Base-by-base conservation (phyloP, 2,113 vertebrate species). In the Percopsis transmontana region DNA sequence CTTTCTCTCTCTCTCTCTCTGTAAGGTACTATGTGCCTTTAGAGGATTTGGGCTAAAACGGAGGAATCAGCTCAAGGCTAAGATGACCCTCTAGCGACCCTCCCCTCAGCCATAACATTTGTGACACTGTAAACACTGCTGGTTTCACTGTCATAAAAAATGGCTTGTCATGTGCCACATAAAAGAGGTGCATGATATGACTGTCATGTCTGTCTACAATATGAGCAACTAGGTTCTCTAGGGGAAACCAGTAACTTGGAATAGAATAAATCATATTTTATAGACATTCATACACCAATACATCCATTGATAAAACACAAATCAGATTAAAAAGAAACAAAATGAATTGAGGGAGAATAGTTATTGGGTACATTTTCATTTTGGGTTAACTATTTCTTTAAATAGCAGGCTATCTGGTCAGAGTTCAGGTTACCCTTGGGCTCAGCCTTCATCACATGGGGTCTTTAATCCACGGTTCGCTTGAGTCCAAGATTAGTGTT, bases 401-500 rank as follows among this genome's bases (percentile, higher is more conserved):
- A 82, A 65, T 67, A 82, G 68, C 70, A 68, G 56, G 58, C 42
- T 74, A 53, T 76, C 69, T 80, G 72, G 69, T 78, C 75, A 85
- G 74, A 75, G 79, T 84, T 76, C 82, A 83, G 82, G 81, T 85
- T 79, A 83, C 75, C 6, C 4, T 72, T 82, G 68, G 76, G 68
- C 73, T 84, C 77, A 84, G 80, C 18, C 70, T 67, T 84, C 75
- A 66, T 90, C 85, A 85, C 89, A 90, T 85, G 87, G 66, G 85
- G 85, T 85, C 83, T 78, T 79, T 79, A 86, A 87, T 87, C 84
- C 80, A 62, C 18, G 71, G 70, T 83, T 71, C 23, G 57, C 61
- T 85, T 70, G 45, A 83, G 68, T 83, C 72, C 69, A 72, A 88
- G 82, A 88, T 88, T 88, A 86, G 78, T 74, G 79, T 72, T 85